These are phyloP conservation scores for Syrrhaptes paradoxus DNA, from an alignment of 2,113 vertebrate species.

Conservation along the genomic window DNA sequence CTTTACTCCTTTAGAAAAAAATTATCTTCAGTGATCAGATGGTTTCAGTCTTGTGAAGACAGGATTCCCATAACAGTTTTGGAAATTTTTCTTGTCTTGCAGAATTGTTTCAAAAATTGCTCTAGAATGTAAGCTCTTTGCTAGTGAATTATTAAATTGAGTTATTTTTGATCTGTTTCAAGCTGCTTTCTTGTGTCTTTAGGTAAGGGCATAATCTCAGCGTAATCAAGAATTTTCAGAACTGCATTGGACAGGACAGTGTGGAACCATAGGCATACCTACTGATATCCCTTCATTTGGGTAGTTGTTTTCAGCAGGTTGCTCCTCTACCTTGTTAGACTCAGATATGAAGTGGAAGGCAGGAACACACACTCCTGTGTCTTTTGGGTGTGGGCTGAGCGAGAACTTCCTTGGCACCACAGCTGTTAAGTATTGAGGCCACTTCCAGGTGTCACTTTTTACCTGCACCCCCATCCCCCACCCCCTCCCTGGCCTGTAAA, in stretches of 20 bases:
- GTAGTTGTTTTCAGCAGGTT: not conserved
- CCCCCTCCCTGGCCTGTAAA: not conserved
- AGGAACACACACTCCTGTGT: not conserved
- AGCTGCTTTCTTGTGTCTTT: not conserved
- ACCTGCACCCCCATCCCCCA: fast-evolving
- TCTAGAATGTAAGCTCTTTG: not conserved
- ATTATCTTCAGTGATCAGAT: not conserved
- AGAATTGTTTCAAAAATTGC: not conserved
- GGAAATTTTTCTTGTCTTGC: not conserved
- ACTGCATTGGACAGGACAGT: not conserved
- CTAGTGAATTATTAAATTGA: not conserved
- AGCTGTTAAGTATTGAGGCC: not conserved
- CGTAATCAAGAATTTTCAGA: not conserved
- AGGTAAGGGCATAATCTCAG: not conserved
- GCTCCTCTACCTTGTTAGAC: not conserved
- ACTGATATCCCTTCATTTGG: not conserved
- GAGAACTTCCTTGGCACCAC: not conserved
- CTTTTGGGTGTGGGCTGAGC: not conserved
- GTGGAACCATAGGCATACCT: not conserved
- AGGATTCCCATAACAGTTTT: not conserved
- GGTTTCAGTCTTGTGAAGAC: not conserved
- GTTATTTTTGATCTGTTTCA: not conserved
- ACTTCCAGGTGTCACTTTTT: not conserved
- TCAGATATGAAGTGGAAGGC: not conserved
- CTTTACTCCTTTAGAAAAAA: not conserved